phyloP scores from a whole-genome alignment of 2,113 vertebrate species.

The Hemiprocne comata region DNA sequence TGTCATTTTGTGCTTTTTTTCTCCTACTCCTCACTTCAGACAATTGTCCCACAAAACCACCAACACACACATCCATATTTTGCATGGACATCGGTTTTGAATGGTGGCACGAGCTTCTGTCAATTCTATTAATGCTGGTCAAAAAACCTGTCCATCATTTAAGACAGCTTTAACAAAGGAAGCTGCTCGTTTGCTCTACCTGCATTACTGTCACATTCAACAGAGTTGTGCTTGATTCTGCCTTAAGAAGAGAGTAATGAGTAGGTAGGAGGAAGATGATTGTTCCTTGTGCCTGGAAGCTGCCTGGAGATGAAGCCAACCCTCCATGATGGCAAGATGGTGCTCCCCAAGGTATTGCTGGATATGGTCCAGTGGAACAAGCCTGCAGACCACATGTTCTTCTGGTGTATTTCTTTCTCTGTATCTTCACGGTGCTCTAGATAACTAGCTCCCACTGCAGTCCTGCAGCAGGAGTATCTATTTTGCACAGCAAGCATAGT shows the following conservation, averaged over 20 bases:
- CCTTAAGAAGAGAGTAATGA: background rate
- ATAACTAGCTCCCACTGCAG: background rate
- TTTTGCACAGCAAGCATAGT: background rate
- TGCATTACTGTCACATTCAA: background rate
- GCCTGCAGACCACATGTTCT: background rate
- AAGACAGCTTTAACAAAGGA: background rate
- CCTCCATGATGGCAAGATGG: accelerated
- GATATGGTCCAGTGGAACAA: background rate
- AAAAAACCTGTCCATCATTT: background rate
- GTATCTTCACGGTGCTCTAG: background rate
- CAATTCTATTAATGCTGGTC: background rate
- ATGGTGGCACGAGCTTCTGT: background rate
- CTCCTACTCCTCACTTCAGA: background rate
- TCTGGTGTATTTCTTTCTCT: background rate
- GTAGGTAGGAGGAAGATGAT: background rate
- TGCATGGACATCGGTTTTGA: background rate
- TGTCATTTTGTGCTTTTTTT: background rate
- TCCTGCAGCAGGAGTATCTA: background rate
- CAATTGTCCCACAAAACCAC: background rate
- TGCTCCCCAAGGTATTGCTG: background rate
- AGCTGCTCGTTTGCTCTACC: background rate
- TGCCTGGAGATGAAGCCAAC: background rate
- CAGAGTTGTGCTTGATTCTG: background rate
- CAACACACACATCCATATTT: background rate
- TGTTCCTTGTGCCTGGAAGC: background rate